Evolutionary conservation across 2,888 invertebrate genomes (phyloP).

Genomic region (Synanthedon myopaeformis): DNA sequence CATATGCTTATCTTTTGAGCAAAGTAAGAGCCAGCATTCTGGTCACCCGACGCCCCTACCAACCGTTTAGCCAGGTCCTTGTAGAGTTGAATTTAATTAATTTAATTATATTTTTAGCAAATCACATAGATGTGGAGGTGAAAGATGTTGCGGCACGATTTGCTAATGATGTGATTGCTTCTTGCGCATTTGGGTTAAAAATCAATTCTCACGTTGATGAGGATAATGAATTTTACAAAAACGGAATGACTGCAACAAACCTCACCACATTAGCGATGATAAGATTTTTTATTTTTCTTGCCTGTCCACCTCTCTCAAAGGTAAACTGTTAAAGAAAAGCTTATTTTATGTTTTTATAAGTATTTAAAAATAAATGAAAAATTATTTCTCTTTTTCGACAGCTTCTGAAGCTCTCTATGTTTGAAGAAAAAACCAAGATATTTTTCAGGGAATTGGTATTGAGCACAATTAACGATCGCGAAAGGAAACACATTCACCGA

Average conservation of each 20-base stretch:
- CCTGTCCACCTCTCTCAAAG: neutral
- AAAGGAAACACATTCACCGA: slow-evolving; percentile 37
- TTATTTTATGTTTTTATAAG: no score
- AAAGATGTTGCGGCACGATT: slow-evolving; percentile 48
- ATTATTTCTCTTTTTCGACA: slow-evolving; percentile 3
- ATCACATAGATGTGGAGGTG: slow-evolving; percentile 30
- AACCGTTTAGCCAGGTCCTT: no score
- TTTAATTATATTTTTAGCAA: slow-evolving; percentile 12
- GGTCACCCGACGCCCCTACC: no score
- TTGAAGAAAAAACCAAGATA: slow-evolving; percentile 8
- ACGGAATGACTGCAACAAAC: neutral
- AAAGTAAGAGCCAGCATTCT: no score
- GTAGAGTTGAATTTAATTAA: no score
- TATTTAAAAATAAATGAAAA: no score
- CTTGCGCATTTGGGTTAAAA: slow-evolving; percentile 56
- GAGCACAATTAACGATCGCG: slow-evolving; percentile 37
- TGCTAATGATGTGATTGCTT: slow-evolving; percentile 62
- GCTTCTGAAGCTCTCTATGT: slow-evolving; percentile 14
- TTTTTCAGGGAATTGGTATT: slow-evolving; percentile 37
- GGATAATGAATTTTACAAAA: slow-evolving; percentile 59
- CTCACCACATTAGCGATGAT: neutral
- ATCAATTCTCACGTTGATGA: slow-evolving; percentile 55
- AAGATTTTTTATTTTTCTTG: neutral
- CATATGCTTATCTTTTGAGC: no score
- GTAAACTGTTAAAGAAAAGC: neutral